Evolutionary conservation across 2,113 vertebrate genomes (phyloP).

Genomic region (Heliornis fulica): DNA sequence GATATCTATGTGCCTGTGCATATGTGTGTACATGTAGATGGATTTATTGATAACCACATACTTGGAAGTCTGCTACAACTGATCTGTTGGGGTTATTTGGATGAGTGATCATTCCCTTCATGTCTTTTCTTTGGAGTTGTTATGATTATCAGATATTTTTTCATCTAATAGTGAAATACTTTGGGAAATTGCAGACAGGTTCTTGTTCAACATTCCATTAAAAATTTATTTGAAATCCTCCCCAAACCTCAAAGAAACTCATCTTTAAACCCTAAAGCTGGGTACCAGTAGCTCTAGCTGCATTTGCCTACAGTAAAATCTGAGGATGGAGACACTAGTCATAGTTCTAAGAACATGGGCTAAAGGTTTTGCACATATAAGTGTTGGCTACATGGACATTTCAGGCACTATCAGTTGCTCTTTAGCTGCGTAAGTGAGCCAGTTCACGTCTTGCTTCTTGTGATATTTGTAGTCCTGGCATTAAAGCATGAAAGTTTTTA

Average conservation of each 20-base stretch:
- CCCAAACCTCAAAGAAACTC: neutral
- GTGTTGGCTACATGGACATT: neutral
- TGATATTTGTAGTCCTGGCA: neutral
- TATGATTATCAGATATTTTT: neutral
- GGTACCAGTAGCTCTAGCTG: neutral
- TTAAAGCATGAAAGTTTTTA: neutral
- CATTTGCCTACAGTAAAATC: neutral
- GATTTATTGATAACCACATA: conserved; percentile 17
- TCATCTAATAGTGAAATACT: neutral
- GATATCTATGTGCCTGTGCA: neutral
- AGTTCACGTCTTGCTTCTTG: neutral
- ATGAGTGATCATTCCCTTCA: neutral
- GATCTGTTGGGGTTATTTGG: neutral
- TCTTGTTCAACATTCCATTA: neutral
- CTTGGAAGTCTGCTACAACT: conserved; percentile 17
- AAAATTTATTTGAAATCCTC: neutral
- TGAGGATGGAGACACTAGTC: neutral
- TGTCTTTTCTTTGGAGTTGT: conserved; percentile 20
- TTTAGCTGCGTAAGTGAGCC: neutral
- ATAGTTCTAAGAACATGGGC: neutral
- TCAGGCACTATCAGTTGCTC: neutral
- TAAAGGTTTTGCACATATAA: neutral
- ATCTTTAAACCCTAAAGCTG: neutral
- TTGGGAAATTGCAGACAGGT: neutral
- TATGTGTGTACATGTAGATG: neutral